Evolutionary conservation across 2,888 invertebrate species (phyloP), one percentile per base, ranked within the genome.

Genomic region (Xylocampa areola): DNA sequence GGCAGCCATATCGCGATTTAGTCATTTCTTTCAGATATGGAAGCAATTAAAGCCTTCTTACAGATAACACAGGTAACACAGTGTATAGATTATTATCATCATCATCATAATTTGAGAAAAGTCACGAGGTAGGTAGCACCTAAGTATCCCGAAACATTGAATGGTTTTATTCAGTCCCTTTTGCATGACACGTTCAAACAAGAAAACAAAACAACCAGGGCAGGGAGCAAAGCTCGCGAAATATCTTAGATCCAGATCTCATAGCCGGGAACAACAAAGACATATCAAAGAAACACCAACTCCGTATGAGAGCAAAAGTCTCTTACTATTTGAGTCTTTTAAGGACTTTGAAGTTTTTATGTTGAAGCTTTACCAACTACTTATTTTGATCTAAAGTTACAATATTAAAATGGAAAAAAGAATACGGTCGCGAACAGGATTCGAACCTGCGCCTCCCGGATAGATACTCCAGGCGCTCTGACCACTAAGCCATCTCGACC

Each of bases 171-270:
- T 44, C 32, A 30, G 39, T 32, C 23, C 43, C 35, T 52, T 51
- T 45, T 33, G 29, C 17, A 14, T 29, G 16, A 40, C 23, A 35
- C 47, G 43, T 63, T 51, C 32, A 67, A 63, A 55, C 57, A 45
- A 47, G 25, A 36, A 17, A 21, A 44, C 43, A 19, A 39, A 45
- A 57, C 52, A 69, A 70, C 58, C 41, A 30, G 10, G 16, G 21
- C 2, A 32, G 23, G 40, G 33, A 30, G 45, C 27, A 10, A 16
- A 44, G 35, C 69, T 52, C 41, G 33, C 63, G 39, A 63, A 69
- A 69, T 69, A 68, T 68, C 65, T 53, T 47, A 50, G 35, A 51
- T 50, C 53, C 14, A 41, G 44, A 51, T 68, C 58, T 64, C 40
- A 36, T 21, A 40, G 23, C 39, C 13, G 10, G 23, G 19, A 35